Evolutionary conservation across 2,888 invertebrate genomes (phyloP), one percentile per base, ranked within the genome.

Genomic region (Monochamus alternatus): DNA sequence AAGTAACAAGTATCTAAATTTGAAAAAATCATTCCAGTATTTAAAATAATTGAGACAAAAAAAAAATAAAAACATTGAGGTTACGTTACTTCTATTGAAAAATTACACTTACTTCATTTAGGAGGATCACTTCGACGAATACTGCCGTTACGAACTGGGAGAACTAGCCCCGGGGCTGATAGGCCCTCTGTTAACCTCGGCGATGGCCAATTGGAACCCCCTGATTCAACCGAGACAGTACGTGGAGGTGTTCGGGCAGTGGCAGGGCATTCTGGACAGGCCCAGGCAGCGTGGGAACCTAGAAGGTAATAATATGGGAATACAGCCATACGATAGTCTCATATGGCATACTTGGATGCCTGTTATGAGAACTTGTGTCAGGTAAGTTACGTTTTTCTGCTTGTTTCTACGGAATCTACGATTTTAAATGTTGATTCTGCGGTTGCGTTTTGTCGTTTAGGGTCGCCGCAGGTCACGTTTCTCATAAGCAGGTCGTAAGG

Each of bases 321-420:
- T 91, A 5, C 92, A 92, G 81, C 95, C 96, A 0, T 97, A 95
- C 86, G 95, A 96, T 88, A 93, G 93, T 83, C 90, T 98, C 75
- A 90, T 98, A 81, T 97, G 97, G 97, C 95, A 96, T 86, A 94
- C 95, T 77, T 96, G 97, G 93, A 93, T 97, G 90, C 97, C 97
- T n/a, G 91, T 92, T 75, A 90, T 98, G 77, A 92, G 95, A 82
- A 90, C 91, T 58, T 93, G 94, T 60, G 92, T 94, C 80, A 92
- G 93, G 95, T 94, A 89, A 92, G 93, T 93, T 82, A 78, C 80
- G 80, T 80, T 79, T 80, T 81, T 76, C 38, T 38, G 76, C 76
- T 80, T 83, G 69, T 78, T 75, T 78, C 74, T 78, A 78, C 32
- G 66, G 75, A 73, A 77, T 60, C 67, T 68, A 30, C 74, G 64